Conservation (phyloP, 2,797 vertebrate species). For the Hippoglossus hippoglossus region DNA sequence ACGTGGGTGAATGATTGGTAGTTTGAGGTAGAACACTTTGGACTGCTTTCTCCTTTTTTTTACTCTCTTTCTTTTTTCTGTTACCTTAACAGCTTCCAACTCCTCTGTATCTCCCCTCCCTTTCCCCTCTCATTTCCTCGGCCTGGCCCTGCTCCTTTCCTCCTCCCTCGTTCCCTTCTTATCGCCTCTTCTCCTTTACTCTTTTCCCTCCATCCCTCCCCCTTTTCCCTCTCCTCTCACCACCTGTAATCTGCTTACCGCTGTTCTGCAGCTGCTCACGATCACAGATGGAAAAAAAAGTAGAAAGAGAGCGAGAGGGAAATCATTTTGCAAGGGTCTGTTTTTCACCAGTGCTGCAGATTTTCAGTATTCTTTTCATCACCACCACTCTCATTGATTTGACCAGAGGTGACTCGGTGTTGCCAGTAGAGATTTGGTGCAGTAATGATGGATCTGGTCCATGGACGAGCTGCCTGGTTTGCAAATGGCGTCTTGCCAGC, state of each 20-base stretch:
- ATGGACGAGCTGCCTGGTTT: slow-evolving; percentile 10
- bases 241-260: slow-evolving; percentile 63
- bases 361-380: background rate
- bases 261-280: slow-evolving; percentile 57
- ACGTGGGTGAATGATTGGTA: background rate
- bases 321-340: no score
- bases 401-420: background rate
- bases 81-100: background rate
- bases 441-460: slow-evolving; percentile 13
- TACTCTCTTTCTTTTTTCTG: background rate
- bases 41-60: background rate
- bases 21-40: background rate
- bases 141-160: background rate
- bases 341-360: background rate
- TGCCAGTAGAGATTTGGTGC: slow-evolving; percentile 29
- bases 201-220: background rate
- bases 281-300: slow-evolving; percentile 34
- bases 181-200: background rate
- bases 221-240: slow-evolving; percentile 21
- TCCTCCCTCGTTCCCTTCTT: background rate
- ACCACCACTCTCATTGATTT: background rate
- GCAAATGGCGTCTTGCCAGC: slow-evolving; percentile 15
- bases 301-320: background rate
- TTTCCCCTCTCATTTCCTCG: background rate
- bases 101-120: background rate